These are phyloP conservation scores for Coelogynopora nodosa DNA, from an alignment of 2,888 invertebrate genomes.

Conservation along the genomic window DNA sequence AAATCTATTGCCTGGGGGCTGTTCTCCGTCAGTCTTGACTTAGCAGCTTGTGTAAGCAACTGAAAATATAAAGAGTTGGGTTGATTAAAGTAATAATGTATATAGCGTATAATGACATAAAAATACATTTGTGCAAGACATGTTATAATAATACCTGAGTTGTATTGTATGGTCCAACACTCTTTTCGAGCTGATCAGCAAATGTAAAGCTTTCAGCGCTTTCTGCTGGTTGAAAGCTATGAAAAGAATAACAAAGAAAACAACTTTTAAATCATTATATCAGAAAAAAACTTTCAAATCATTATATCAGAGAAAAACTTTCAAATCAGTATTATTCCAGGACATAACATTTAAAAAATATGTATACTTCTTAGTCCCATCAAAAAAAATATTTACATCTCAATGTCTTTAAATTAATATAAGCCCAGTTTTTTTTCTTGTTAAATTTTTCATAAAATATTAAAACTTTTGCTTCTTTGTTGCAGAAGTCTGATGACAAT, in stretches of 20 bases:
- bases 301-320: neutral
- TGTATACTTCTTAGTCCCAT: too few species aligned
- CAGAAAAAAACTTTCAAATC: neutral
- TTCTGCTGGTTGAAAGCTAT: constrained; percentile 55
- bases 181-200: constrained; percentile 65
- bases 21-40: neutral
- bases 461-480: too few species aligned
- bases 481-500: too few species aligned
- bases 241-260: neutral
- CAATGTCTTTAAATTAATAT: too few species aligned
- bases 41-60: neutral
- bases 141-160: constrained; percentile 62
- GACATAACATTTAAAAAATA: too few species aligned
- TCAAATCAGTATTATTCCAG: too few species aligned
- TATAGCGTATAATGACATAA: too few species aligned
- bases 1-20: neutral
- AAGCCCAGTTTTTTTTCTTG: too few species aligned
- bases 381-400: neutral
- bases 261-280: neutral
- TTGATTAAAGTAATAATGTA: too few species aligned
- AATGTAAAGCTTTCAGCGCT: constrained; percentile 70
- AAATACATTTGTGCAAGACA: too few species aligned
- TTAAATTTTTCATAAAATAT: too few species aligned
- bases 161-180: constrained; percentile 66
- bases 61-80: neutral